phyloP scores from a whole-genome alignment of 1,140 invertebrate species.

The Trachelipus rathkii region DNA sequence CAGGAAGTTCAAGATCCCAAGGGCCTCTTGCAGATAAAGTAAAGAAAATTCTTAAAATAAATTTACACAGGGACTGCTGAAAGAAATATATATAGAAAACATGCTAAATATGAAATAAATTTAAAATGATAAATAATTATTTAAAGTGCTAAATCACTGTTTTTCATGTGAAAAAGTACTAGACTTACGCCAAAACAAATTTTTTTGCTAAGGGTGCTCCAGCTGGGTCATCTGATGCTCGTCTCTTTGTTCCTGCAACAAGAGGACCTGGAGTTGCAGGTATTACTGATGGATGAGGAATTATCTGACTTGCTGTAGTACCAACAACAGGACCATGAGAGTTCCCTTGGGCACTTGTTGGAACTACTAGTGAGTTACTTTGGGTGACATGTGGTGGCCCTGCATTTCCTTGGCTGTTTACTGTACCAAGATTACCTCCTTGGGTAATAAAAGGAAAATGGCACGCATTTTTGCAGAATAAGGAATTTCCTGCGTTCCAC shows the following conservation, averaged over 20 bases:
- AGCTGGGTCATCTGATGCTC: conserved; percentile 63
- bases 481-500: conserved; percentile 23
- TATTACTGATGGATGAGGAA: conserved; percentile 7
- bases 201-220: conserved; percentile 68
- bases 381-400: background rate
- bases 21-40: conserved; percentile 71
- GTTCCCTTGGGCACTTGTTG: background rate
- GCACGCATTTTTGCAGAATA: background rate
- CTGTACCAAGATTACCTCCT: background rate
- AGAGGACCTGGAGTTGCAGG: conserved; percentile 42
- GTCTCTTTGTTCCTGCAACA: conserved; percentile 60
- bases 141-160: too few species aligned
- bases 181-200: conserved; percentile 58
- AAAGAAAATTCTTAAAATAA: conserved; percentile 6
- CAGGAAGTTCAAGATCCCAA: conserved; percentile 90
- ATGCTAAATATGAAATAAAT: background rate
- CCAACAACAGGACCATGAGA: background rate
- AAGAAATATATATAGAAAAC: background rate
- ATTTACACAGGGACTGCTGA: background rate
- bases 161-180: too few species aligned
- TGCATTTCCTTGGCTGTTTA: background rate
- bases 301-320: background rate
- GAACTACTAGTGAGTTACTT: background rate
- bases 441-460: background rate
- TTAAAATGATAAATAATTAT: too few species aligned